Evolutionary conservation across 2,797 vertebrate genomes (phyloP).

Genomic region (Enteromius treurensis): DNA sequence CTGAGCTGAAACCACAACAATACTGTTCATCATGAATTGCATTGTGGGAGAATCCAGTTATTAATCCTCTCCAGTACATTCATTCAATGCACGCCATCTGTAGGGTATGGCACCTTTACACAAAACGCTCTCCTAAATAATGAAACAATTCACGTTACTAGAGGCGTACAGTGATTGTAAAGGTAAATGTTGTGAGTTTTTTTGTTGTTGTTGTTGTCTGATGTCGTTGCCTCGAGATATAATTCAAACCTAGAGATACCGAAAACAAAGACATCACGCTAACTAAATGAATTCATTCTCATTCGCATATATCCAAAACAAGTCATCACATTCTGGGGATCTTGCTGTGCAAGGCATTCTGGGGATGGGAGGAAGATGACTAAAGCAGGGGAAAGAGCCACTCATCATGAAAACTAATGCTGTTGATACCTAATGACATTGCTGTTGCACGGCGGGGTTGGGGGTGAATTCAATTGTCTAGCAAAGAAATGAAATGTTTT

Average conservation of each 20-base stretch:
- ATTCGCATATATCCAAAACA: conserved; percentile 79
- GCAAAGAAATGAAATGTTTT: conserved; percentile 43
- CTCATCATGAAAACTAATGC: conserved; percentile 36
- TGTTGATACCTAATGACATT: conserved; percentile 44
- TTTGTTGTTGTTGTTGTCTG: not conserved
- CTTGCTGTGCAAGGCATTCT: conserved; percentile 53
- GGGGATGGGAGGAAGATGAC: conserved; percentile 60
- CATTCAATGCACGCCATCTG: conserved; percentile 40
- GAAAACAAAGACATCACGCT: conserved; percentile 71
- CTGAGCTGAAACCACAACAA: conserved; percentile 31
- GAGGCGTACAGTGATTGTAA: not conserved
- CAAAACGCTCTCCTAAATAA: conserved; percentile 8
- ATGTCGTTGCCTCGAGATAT: conserved; percentile 21
- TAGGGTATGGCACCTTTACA: conserved; percentile 27
- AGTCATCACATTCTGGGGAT: conserved; percentile 49
- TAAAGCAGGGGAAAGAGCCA: conserved; percentile 54
- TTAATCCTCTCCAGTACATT: conserved; percentile 45
- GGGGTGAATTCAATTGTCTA: conserved; percentile 40
- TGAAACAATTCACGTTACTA: not conserved
- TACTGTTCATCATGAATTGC: conserved; percentile 30
- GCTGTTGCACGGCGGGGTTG: conserved; percentile 4
- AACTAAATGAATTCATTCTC: conserved; percentile 77
- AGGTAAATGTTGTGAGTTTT: conserved; percentile 12
- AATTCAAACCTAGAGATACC: conserved; percentile 44
- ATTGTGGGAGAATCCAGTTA: conserved; percentile 32